A percentile compares a stretch with the other conserved stretches of the same genome.
Evolutionary conservation across 2,888 invertebrate genomes (phyloP).

Genomic region (Rhamphomyia laevipes): DNA sequence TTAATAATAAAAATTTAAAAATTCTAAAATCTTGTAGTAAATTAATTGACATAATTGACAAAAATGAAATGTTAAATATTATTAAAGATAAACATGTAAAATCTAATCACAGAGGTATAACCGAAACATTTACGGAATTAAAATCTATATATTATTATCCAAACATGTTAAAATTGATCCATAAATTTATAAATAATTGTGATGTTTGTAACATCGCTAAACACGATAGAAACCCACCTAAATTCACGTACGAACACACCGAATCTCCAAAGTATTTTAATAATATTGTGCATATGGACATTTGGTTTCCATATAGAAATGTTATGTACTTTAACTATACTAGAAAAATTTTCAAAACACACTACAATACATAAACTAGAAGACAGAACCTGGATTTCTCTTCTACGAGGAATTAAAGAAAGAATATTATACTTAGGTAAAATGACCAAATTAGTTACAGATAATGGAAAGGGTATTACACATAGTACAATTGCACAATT

Average conservation of each 20-base stretch:
- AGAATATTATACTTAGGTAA: slow-evolving; percentile 5
- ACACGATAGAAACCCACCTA: background rate
- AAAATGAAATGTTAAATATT: slow-evolving; percentile 1
- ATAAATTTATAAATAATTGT: slow-evolving; percentile 8
- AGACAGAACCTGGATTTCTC: slow-evolving; percentile 8
- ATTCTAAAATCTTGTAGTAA: background rate
- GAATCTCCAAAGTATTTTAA: slow-evolving; percentile 2
- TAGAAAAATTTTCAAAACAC: slow-evolving; percentile 7
- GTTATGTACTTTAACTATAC: slow-evolving; percentile 4
- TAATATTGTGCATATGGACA: slow-evolving; percentile 5
- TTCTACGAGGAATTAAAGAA: slow-evolving; percentile 1
- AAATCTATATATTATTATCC: slow-evolving; percentile 5
- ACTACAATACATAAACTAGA: background rate
- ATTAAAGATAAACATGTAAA: slow-evolving; percentile 5
- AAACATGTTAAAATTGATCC: slow-evolving; percentile 6
- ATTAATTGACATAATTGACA: slow-evolving; percentile 5
- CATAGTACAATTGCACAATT: slow-evolving; percentile 4
- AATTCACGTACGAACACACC: background rate
- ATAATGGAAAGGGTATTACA: background rate
- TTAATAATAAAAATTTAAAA: background rate
- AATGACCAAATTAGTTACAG: background rate
- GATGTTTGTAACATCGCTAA: slow-evolving; percentile 6
- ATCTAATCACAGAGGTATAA: slow-evolving; percentile 8
- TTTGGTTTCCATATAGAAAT: slow-evolving; percentile 6
- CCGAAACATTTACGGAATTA: slow-evolving; percentile 5